These are phyloP conservation scores for Poecilobothrus nobilitatus DNA, from an alignment of 2,888 invertebrate species.

Conservation along the genomic window DNA sequence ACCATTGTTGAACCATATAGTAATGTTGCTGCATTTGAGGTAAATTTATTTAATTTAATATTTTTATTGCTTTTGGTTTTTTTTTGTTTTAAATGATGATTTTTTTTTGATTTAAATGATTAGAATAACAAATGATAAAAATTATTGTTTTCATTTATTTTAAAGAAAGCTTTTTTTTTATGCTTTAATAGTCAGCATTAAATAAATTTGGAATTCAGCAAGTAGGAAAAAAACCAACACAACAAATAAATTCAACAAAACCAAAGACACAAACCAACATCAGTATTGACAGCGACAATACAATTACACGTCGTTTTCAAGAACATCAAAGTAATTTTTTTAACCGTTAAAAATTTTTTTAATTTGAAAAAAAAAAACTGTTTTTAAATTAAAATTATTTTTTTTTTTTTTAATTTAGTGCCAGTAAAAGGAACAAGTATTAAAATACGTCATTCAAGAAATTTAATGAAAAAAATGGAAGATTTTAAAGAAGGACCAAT, in stretches of 20 bases:
- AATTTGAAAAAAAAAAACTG: background rate
- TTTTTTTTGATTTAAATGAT: too few relatives aligned
- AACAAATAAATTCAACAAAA: background rate
- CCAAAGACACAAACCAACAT: background rate
- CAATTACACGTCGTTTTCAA: background rate
- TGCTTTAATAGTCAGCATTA: background rate
- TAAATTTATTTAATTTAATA: background rate
- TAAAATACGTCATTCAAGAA: slow-evolving; percentile 34
- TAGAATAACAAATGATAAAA: too few relatives aligned
- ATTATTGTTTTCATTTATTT: background rate
- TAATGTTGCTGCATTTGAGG: background rate
- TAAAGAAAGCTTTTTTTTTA: background rate
- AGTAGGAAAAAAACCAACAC: background rate
- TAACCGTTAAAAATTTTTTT: background rate
- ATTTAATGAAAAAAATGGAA: slow-evolving; percentile 50
- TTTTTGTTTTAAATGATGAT: too few relatives aligned
- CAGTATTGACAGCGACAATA: background rate
- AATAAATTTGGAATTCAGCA: background rate
- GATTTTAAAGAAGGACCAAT: slow-evolving; percentile 53
- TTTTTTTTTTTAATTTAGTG: slow-evolving; percentile 28
- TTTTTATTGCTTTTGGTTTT: too few relatives aligned
- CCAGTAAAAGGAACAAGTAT: slow-evolving; percentile 27
- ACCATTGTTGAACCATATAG: background rate
- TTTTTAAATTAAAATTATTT: background rate
- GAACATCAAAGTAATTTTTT: background rate